These are phyloP conservation scores for Pseudococcus longispinus DNA, from an alignment of 2,888 invertebrate species.

Conservation along the genomic window DNA sequence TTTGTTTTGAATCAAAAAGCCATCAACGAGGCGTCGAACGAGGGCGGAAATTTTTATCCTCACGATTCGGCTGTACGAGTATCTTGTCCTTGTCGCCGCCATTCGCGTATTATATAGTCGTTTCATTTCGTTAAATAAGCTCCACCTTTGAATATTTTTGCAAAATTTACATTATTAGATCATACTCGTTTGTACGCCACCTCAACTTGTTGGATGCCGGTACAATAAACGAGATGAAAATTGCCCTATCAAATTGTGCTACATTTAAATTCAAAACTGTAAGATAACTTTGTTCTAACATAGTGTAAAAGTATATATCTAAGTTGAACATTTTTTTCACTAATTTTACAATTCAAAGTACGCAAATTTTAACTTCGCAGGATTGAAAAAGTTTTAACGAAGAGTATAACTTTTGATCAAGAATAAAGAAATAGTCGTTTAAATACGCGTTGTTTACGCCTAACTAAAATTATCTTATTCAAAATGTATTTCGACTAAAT, in stretches of 20 bases:
- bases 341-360: background rate
- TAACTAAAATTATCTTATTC: background rate
- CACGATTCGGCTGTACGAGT: too few species aligned
- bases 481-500: background rate
- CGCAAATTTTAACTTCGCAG: background rate
- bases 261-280: background rate
- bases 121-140: background rate
- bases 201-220: background rate
- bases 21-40: background rate
- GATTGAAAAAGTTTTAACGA: conserved; percentile 45
- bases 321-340: background rate
- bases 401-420: conserved; percentile 1
- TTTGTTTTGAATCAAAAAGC: conserved; percentile 1
- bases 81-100: too few species aligned
- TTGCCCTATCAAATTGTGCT: background rate
- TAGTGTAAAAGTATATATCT: background rate
- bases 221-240: background rate
- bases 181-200: background rate
- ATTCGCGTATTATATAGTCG: background rate
- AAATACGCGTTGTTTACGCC: background rate
- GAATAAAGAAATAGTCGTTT: background rate
- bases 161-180: background rate
- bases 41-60: background rate
- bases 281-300: background rate
- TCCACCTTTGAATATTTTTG: background rate